phyloP scores from a whole-genome alignment of 2,113 vertebrate species.

The Microcebus lehilahytsara region DNA sequence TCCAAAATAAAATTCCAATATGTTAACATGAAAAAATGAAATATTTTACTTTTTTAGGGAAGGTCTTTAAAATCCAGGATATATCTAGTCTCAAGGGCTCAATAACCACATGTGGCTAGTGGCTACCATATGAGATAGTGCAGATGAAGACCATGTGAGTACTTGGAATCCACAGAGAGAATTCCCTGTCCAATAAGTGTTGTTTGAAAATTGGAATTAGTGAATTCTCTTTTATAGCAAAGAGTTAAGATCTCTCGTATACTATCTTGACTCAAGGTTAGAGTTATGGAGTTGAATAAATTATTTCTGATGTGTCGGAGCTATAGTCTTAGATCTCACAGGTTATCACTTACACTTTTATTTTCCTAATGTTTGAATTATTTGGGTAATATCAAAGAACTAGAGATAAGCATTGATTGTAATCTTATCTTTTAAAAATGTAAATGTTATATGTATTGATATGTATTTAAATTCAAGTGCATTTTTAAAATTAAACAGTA shows the following conservation, averaged over 20 bases:
- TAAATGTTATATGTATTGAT: slow-evolving; percentile 3
- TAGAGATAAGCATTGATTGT: neutral
- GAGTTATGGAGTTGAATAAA: neutral
- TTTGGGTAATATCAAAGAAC: slow-evolving; percentile 41
- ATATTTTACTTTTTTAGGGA: neutral
- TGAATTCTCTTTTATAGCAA: neutral
- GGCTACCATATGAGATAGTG: neutral
- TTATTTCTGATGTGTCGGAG: neutral
- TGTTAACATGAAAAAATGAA: neutral
- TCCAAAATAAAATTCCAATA: neutral
- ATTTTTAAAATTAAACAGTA: neutral
- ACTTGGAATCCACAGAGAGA: neutral
- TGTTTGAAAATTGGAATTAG: neutral
- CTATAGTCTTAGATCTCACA: neutral
- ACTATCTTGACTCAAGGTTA: neutral
- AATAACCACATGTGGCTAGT: neutral
- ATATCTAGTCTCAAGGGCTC: neutral
- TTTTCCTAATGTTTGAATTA: slow-evolving; percentile 26
- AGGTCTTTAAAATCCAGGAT: neutral
- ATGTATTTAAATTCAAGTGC: slow-evolving; percentile 26
- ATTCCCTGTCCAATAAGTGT: neutral
- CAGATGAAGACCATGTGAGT: neutral
- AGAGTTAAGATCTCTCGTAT: neutral
- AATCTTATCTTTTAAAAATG: neutral
- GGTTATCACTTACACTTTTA: neutral